Conservation (phyloP, 2,888 invertebrate species). For the Rapana venosa region DNA sequence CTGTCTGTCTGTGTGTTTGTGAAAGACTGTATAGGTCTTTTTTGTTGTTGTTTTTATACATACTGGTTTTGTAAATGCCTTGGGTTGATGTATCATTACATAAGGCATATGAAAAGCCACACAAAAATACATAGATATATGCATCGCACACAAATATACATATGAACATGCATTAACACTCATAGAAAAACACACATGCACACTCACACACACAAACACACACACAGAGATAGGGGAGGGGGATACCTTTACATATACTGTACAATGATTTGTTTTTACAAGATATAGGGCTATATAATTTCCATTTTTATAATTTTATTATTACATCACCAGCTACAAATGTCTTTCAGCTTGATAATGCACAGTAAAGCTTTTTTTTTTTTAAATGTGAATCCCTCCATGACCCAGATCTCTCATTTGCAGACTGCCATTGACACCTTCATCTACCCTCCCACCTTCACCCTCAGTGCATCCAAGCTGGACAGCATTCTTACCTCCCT, state of each 20-base stretch:
- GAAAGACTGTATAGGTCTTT: neutral
- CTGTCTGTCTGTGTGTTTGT: neutral
- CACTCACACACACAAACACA: neutral
- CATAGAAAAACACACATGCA: neutral
- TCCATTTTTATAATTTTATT: too few relatives aligned
- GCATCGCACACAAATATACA: neutral
- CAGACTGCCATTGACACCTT: conserved; percentile 47
- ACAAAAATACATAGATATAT: neutral
- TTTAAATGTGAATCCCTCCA: too few relatives aligned
- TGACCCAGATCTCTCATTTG: neutral
- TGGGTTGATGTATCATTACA: neutral
- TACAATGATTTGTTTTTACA: too few relatives aligned
- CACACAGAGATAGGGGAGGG: neutral
- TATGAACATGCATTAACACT: too few relatives aligned
- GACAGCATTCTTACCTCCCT: conserved; percentile 60
- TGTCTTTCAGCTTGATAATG: too few relatives aligned
- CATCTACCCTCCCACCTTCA: conserved; percentile 64
- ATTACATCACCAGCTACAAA: too few relatives aligned
- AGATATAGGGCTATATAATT: too few relatives aligned
- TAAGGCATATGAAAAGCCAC: too few relatives aligned
- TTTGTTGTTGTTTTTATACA: neutral
- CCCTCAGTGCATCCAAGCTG: conserved; percentile 53
- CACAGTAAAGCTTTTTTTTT: too few relatives aligned
- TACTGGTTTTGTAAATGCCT: too few relatives aligned
- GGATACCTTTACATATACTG: too few relatives aligned